Percentiles rank a stretch among this genome's conserved stretches.
phyloP scores from a whole-genome alignment of 2,113 vertebrate genomes.

The Scatophagus argus region DNA sequence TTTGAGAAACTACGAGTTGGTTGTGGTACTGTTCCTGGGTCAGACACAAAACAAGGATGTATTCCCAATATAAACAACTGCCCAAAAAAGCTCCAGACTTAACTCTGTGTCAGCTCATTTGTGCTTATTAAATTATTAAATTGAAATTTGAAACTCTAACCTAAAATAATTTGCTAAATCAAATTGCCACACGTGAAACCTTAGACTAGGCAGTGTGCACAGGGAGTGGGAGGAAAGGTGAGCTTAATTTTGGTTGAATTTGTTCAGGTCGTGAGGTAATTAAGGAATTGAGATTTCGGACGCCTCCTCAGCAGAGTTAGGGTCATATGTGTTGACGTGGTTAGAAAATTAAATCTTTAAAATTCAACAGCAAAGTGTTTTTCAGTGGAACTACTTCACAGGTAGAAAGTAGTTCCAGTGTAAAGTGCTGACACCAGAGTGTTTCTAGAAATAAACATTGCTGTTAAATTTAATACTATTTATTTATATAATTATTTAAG shows the following conservation, averaged over 20 bases:
- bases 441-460: not conserved
- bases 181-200: not conserved
- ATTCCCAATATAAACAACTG: too few species aligned
- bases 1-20: not conserved
- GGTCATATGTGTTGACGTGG: not conserved
- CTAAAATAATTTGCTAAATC: not conserved
- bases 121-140: not conserved
- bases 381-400: not conserved
- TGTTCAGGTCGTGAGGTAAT: not conserved
- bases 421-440: not conserved
- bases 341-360: not conserved
- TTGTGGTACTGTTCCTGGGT: not conserved
- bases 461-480: too few species aligned
- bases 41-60: too few species aligned
- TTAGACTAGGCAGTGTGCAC: not conserved
- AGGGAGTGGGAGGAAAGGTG: not conserved
- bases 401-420: not conserved
- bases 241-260: not conserved
- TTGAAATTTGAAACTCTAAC: too few species aligned
- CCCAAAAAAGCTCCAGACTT: not conserved
- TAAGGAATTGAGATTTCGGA: too few species aligned
- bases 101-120: not conserved
- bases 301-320: too few species aligned
- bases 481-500: not conserved
- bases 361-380: not conserved